phyloP scores from a whole-genome alignment of 1,140 invertebrate species.

The Solenopsis fugax region DNA sequence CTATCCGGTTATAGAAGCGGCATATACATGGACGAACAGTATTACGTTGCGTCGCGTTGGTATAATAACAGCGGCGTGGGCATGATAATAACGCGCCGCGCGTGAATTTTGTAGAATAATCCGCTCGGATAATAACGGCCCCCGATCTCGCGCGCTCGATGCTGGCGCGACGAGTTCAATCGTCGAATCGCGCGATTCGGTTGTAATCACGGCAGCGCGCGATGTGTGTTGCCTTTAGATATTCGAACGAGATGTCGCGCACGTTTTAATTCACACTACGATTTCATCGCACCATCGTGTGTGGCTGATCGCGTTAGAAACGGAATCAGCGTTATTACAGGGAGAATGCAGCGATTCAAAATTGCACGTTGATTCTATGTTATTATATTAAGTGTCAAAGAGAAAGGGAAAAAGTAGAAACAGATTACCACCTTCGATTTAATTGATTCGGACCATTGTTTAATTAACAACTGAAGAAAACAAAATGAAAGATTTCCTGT shows the following conservation, averaged over 20 bases:
- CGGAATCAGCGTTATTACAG: background rate
- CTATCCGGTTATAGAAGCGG: constrained; percentile 20
- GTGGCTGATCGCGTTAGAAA: background rate
- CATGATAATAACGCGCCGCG: constrained; percentile 49
- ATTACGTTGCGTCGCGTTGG: constrained; percentile 43
- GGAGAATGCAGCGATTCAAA: background rate
- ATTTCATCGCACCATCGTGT: constrained; percentile 16
- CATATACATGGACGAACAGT: constrained; percentile 18
- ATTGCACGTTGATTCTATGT: constrained; percentile 7
- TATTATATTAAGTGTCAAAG: constrained; percentile 5
- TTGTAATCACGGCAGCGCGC: constrained; percentile 42
- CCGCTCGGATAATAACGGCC: constrained; percentile 51
- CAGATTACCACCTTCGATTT: background rate
- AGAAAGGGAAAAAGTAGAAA: background rate
- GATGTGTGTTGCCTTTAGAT: constrained; percentile 44
- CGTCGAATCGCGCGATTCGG: constrained; percentile 53
- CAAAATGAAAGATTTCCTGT: too few relatives aligned
- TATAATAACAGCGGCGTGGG: constrained; percentile 55
- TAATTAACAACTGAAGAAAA: too few relatives aligned
- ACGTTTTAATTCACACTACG: constrained; percentile 43
- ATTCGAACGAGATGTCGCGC: constrained; percentile 47
- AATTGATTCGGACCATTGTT: background rate
- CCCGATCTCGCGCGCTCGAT: constrained; percentile 37
- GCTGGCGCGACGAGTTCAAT: constrained; percentile 32
- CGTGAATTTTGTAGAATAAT: constrained; percentile 63